Base-by-base conservation (phyloP, 2,888 invertebrate genomes). In the Drosophila fulvimacula region DNA sequence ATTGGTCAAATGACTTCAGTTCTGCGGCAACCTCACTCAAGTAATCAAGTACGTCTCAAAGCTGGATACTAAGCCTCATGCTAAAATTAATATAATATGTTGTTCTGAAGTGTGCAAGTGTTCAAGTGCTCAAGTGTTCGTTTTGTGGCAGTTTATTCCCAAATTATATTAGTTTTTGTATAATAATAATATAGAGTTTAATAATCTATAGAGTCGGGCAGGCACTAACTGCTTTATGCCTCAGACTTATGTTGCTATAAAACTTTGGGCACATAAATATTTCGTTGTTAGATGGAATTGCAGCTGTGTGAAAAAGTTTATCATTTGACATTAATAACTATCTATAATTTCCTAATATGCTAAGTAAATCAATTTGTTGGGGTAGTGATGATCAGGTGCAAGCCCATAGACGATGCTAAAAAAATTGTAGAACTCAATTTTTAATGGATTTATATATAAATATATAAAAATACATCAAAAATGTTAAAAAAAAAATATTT, bases 1-100 rank as follows among this genome's bases (percentile, higher is more conserved):
- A 90, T 91, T 90, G 90, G 90, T 73, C 89, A 90, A 91, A 65
- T 91, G 91, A 89, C 91, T 92, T 92, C 91, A 92, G 92, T 92
- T 91, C 91, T 90, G 89, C 91, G 91, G 89, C 91, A 92, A 91
- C 92, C 92, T 91, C 88, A 91, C 91, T 24, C 52, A 52, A 90
- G 90, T 91, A 90, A 91, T 91, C 92, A 92, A 92, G 92, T 89
- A 90, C 91, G 91, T 87, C 84, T 87, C 78, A 48, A 49, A 60
- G 59, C 2, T 44, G 34, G 19, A 36, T 27, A 30, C 15, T 32
- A 32, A 41, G 19, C 41, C 32, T 17, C 56, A 21, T 42, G n/a
- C 34, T 17, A 1, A 21, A 21, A 11, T 6, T 3, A 27, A 27
- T 27, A 27, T 42, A 41, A 62, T 62, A 27, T 48, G 24, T 32